A percentile compares a stretch with the other conserved stretches of the same genome.
These are phyloP conservation scores for Acanthopagrus latus DNA, from an alignment of 2,797 vertebrate species.

Conservation along the genomic window DNA sequence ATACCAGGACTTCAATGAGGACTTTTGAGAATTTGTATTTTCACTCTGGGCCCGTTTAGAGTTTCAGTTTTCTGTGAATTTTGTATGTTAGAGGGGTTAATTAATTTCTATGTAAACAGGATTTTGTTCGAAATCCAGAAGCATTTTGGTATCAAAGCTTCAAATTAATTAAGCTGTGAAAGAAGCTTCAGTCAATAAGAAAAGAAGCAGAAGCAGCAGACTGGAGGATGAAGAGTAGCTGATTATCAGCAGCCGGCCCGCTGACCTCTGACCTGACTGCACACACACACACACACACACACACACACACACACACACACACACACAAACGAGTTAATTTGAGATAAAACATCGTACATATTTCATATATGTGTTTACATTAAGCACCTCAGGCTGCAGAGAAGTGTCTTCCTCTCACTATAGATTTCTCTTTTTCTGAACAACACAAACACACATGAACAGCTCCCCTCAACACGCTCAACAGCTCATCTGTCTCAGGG, in stretches of 20 bases:
- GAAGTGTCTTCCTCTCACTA: not conserved
- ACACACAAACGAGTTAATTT: not conserved
- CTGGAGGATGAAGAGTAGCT: not conserved
- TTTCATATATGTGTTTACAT: not conserved
- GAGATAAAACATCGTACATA: not conserved
- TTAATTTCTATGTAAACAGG: constrained; percentile 16
- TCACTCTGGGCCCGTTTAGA: not conserved
- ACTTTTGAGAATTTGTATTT: not conserved
- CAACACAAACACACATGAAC: constrained; percentile 34
- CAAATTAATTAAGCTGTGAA: constrained; percentile 22
- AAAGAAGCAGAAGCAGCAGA: constrained; percentile 8
- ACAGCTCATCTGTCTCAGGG: constrained; percentile 74
- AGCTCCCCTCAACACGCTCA: constrained; percentile 34
- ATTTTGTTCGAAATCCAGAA: constrained; percentile 13
- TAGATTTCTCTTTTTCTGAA: constrained; percentile 7
- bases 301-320: too few species aligned
- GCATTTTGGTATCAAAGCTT: constrained; percentile 20
- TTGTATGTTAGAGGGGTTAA: not conserved
- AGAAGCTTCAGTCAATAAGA: not conserved
- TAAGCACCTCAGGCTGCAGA: not conserved
- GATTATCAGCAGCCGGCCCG: not conserved
- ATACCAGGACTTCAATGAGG: not conserved
- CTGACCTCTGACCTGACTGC: constrained; percentile 40
- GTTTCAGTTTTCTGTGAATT: constrained; percentile 4
- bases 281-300: not conserved